These are phyloP conservation scores for Molorchus minor DNA, from an alignment of 2,888 invertebrate species.

Conservation along the genomic window DNA sequence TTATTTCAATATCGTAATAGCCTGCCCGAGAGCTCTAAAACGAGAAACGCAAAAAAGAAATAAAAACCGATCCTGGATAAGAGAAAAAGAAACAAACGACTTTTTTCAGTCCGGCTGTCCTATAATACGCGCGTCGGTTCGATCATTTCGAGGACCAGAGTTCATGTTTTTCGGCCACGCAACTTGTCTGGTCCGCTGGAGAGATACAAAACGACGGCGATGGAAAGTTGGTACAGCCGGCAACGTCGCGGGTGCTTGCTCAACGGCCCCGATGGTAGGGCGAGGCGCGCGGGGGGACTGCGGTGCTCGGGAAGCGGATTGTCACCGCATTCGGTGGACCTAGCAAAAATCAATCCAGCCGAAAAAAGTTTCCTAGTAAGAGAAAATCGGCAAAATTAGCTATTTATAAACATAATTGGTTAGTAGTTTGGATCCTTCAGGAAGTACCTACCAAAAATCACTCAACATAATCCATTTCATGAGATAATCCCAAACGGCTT, in stretches of 20 bases:
- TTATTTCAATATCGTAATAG: conserved; percentile 33
- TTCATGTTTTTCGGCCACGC: conserved; percentile 42
- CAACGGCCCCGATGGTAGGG: conserved; percentile 27
- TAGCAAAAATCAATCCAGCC: conserved; percentile 47
- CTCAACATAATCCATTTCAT: conserved; percentile 28
- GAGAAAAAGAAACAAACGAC: conserved; percentile 49
- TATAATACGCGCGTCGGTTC: conserved; percentile 50
- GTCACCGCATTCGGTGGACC: conserved; percentile 46
- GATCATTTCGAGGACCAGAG: conserved; percentile 34
- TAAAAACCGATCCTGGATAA: conserved; percentile 33
- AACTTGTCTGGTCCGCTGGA: conserved; percentile 48
- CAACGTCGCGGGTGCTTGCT: conserved; percentile 49
- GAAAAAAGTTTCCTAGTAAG: conserved; percentile 26
- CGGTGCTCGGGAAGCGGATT: conserved; percentile 52
- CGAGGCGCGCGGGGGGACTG: conserved; percentile 43
- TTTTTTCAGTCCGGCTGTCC: conserved; percentile 52
- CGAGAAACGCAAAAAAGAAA: conserved; percentile 30
- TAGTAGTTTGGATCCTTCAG: conserved; percentile 31
- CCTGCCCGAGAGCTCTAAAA: conserved; percentile 24
- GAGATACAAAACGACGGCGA: conserved; percentile 51
- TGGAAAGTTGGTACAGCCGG: conserved; percentile 55
- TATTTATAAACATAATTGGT: conserved; percentile 25
- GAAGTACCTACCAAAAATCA: conserved; percentile 41
- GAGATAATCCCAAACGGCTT: conserved; percentile 34
- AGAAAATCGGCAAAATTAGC: conserved; percentile 24